Percentiles rank a stretch among this genome's conserved stretches.
Conservation (phyloP, 1,140 invertebrate species). For the Bicyclus anynana region DNA sequence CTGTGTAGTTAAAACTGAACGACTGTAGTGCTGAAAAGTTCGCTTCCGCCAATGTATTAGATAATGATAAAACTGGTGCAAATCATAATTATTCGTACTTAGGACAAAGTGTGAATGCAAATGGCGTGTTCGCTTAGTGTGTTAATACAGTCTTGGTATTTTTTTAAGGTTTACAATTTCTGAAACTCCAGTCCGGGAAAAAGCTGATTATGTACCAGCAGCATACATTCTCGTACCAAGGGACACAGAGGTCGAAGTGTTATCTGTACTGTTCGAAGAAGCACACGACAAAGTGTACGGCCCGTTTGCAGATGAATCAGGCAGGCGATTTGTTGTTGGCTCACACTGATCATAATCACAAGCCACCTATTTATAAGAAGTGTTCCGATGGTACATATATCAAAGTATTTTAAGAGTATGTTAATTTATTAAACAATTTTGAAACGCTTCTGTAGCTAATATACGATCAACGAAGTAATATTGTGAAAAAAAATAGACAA, state of each 20-base stretch:
- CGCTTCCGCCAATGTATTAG: too few species aligned
- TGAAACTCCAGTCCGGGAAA: slow-evolving; percentile 1
- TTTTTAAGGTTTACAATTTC: neutral
- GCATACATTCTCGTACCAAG: slow-evolving; percentile 25
- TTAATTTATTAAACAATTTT: neutral
- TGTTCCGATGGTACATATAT: slow-evolving; percentile 3
- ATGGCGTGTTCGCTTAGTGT: too few species aligned
- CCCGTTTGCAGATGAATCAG: slow-evolving; percentile 12
- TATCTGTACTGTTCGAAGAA: slow-evolving; percentile 22
- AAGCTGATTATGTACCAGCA: slow-evolving; percentile 23
- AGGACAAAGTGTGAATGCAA: too few species aligned
- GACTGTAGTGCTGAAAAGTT: too few species aligned
- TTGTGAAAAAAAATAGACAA: too few species aligned
- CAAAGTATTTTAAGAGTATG: slow-evolving; percentile 3
- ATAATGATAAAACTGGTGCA: too few species aligned
- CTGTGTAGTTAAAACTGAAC: too few species aligned
- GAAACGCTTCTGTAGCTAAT: too few species aligned
- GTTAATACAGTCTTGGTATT: neutral
- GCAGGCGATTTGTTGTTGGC: slow-evolving; percentile 6
- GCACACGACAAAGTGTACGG: neutral
- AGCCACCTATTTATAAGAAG: neutral
- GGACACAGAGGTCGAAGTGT: neutral
- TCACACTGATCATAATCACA: slow-evolving; percentile 10
- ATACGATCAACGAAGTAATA: too few species aligned
- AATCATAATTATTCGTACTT: too few species aligned